phyloP scores from a whole-genome alignment of 2,797 vertebrate genomes.

The Falco novaeseelandiae region DNA sequence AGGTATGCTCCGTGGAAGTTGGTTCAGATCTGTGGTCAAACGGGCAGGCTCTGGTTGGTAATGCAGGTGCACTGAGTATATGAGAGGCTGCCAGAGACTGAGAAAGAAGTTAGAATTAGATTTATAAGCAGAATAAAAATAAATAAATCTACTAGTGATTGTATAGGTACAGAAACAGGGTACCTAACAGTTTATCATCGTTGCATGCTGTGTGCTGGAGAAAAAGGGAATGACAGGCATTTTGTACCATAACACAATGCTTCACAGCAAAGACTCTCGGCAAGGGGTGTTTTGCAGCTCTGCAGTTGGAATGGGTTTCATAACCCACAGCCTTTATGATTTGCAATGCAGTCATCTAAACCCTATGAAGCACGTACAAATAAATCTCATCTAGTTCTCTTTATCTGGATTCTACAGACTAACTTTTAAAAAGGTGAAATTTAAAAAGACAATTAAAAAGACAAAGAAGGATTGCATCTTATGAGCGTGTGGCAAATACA shows the following conservation, averaged over 20 bases:
- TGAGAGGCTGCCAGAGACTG: neutral
- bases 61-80: neutral
- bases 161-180: neutral
- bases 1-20: neutral
- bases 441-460: neutral
- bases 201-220: neutral
- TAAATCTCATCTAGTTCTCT: neutral
- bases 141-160: neutral
- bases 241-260: rapidly evolving
- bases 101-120: too few relatives aligned
- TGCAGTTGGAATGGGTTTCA: neutral
- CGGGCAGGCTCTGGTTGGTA: neutral
- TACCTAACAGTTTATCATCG: neutral
- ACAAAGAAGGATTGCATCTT: neutral
- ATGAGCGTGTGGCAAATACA: neutral
- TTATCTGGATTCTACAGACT: neutral
- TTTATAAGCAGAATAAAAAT: neutral
- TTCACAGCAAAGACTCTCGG: neutral
- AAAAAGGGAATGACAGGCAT: neutral
- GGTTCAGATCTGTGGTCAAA: neutral
- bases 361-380: neutral
- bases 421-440: neutral
- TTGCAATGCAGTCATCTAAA: neutral
- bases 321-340: rapidly evolving
- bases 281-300: neutral